Conservation (phyloP, 1,140 invertebrate genomes). For the Bathynomus jamesi region DNA sequence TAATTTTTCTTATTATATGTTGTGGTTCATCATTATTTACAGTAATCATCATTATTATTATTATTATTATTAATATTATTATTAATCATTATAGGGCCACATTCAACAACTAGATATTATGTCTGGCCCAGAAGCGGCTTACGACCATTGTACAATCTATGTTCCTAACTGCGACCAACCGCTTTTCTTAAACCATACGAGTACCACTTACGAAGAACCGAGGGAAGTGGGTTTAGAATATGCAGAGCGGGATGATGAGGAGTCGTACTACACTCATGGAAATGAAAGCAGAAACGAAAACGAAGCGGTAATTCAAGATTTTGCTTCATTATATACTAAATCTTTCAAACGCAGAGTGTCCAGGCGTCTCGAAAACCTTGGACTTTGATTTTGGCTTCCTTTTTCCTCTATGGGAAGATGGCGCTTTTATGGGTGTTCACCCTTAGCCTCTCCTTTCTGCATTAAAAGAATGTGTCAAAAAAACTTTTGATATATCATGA, state of each 20-base stretch:
- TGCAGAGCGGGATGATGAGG: slow-evolving; percentile 10
- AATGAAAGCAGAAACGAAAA: background rate
- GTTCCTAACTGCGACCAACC: slow-evolving; percentile 55
- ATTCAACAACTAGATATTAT: slow-evolving; percentile 65
- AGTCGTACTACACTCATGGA: slow-evolving; percentile 8
- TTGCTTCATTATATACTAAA: too few relatives aligned
- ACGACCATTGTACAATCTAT: slow-evolving; percentile 61
- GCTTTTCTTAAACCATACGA: slow-evolving; percentile 23
- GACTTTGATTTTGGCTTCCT: too few relatives aligned
- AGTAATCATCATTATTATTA: slow-evolving; percentile 42
- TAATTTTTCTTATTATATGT: too few relatives aligned
- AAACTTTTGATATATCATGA: too few relatives aligned
- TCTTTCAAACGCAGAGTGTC: too few relatives aligned
- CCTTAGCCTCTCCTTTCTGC: too few relatives aligned
- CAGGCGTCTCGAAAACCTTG: too few relatives aligned
- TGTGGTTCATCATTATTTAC: too few relatives aligned
- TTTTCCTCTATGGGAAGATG: too few relatives aligned
- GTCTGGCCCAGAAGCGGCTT: slow-evolving; percentile 65
- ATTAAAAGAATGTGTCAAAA: too few relatives aligned
- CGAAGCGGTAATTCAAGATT: background rate
- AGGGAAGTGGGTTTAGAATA: slow-evolving; percentile 19
- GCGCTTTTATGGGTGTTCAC: too few relatives aligned
- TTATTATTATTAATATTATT: slow-evolving; percentile 8
- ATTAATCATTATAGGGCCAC: slow-evolving; percentile 53
- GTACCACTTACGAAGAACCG: background rate